Base-by-base conservation (phyloP, 2,113 vertebrate genomes). In the Pseudorectes ferrugineus region DNA sequence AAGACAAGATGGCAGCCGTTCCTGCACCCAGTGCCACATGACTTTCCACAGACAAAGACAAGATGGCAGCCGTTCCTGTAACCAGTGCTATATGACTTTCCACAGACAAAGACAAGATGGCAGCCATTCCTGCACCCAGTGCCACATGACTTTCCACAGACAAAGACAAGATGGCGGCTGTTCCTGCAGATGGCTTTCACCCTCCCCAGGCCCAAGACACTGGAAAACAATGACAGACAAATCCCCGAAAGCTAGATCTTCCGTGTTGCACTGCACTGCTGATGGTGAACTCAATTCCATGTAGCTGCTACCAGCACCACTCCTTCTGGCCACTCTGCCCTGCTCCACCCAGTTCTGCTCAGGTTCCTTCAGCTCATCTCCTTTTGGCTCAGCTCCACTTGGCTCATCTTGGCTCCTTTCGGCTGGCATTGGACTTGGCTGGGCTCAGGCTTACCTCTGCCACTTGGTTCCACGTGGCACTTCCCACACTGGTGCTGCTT, bases 261-360 rank as follows among this genome's bases (percentile, higher is more conserved):
- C 12, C 0, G 0, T 1, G 0, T 10, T 55, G 28, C 10, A 23
- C n/a, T 65, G n/a, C 10, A 25, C 35, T 29, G 35, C 51, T 66
- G 15, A 11, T 48, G 49, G 49, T 40, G 35, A 24, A 35, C 29
- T 74, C 42, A 29, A 13, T 57, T 48, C 35, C 35, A 21, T 5
- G 5, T 0, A 0, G 24, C 29, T 57, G 42, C 19, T n/a, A 6
- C 29, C 29, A 65, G 29, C 42, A 20, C 42, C 0, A 0, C 24
- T 40, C 28, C 23, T 74, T 65, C 42, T 48, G 35, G 24, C n/a
- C n/a, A 11, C 12, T 74, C 46, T 6, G 3, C 38, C 59, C 36
- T 42, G 38, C 61, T 63, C 28, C 14, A 15, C 28, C 48, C 7
- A 4, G 12, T 42, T 65, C 23, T 55, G 23, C 49, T 74, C 1